Conservation (phyloP, 2,797 vertebrate species). For the Valencia hispanica region DNA sequence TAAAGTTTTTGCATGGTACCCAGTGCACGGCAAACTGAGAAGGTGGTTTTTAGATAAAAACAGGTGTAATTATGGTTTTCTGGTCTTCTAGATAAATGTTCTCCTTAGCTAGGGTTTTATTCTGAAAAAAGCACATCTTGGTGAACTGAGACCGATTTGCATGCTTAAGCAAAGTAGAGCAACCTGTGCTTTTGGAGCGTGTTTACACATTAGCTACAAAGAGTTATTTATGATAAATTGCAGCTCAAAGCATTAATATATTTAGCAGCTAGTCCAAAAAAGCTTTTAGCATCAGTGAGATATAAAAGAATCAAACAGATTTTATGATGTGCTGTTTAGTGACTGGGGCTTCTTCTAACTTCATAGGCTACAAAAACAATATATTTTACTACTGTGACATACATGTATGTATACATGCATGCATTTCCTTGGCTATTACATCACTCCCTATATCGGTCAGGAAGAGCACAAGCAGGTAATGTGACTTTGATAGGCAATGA, state of each 20-base stretch:
- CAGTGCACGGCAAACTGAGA: conserved; percentile 67
- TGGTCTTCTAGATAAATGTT: conserved; percentile 41
- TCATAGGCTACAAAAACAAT: conserved; percentile 62
- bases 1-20: conserved; percentile 68
- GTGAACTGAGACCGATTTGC: conserved; percentile 60
- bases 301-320: conserved; percentile 32
- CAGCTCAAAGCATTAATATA: conserved; percentile 35
- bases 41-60: conserved; percentile 58
- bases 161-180: conserved; percentile 71
- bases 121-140: conserved; percentile 26
- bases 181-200: conserved; percentile 61
- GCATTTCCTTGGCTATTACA: conserved; percentile 31
- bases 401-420: conserved; percentile 49
- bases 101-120: conserved; percentile 38
- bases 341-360: conserved; percentile 58
- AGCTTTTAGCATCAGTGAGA: conserved; percentile 53
- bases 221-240: conserved; percentile 51
- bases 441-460: conserved; percentile 31
- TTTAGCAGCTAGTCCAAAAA: conserved; percentile 38
- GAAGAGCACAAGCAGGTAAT: conserved; percentile 43
- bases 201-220: conserved; percentile 53
- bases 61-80: conserved; percentile 38
- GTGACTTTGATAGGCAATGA: conserved; percentile 73
- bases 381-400: conserved; percentile 57
- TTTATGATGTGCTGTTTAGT: conserved; percentile 49